Percentiles rank a stretch among this genome's conserved stretches.
Conservation (phyloP, 2,797 vertebrate species). For the Heterohyrax brucei region DNA sequence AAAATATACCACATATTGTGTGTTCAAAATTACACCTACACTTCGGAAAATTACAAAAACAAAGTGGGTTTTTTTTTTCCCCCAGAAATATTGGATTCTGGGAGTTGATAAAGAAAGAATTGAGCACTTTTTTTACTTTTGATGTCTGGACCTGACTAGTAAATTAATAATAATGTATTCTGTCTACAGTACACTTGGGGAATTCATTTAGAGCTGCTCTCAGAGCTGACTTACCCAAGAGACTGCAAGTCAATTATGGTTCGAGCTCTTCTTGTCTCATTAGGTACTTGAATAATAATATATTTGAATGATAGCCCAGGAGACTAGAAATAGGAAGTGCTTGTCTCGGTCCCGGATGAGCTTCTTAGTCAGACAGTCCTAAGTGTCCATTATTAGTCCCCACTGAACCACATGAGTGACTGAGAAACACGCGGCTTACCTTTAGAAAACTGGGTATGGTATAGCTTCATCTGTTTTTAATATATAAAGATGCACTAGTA, state of each 20-base stretch:
- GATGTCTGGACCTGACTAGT: slow-evolving; percentile 44
- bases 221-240: slow-evolving; percentile 78
- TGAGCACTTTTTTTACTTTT: slow-evolving; percentile 50
- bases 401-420: background rate
- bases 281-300: slow-evolving; percentile 84
- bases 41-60: slow-evolving; percentile 1
- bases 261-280: slow-evolving; percentile 84
- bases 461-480: background rate
- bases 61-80: too few relatives aligned
- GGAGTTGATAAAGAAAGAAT: background rate
- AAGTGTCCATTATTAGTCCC: slow-evolving; percentile 71
- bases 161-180: slow-evolving; percentile 84
- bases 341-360: slow-evolving; percentile 80
- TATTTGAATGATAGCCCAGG: slow-evolving; percentile 85
- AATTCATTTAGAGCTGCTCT: slow-evolving; percentile 82
- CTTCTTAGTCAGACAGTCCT: slow-evolving; percentile 74
- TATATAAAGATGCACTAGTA: background rate
- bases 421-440: background rate
- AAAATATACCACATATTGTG: background rate
- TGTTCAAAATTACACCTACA: background rate
- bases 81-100: background rate
- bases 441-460: slow-evolving; percentile 3
- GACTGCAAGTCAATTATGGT: slow-evolving; percentile 85
- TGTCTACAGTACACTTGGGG: slow-evolving; percentile 81
- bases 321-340: slow-evolving; percentile 81